Percentiles rank a stretch among this genome's conserved stretches.
Conservation (phyloP, 2,888 invertebrate genomes). For the Pycnomerus fuliginosus region DNA sequence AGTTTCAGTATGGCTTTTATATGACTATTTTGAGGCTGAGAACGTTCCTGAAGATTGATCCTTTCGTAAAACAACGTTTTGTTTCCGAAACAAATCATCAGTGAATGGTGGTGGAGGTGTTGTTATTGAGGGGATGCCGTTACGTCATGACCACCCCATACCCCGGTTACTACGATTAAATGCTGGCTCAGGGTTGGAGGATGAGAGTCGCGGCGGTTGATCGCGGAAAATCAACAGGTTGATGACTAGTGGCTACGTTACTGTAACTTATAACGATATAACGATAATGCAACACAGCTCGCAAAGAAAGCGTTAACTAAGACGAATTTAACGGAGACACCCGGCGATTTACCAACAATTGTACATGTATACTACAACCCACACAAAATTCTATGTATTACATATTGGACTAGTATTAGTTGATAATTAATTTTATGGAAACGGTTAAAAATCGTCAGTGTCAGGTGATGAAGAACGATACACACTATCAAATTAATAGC, state of each 20-base stretch:
- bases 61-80: constrained; percentile 37
- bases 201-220: constrained; percentile 9
- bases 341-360: constrained; percentile 56
- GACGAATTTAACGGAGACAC: constrained; percentile 49
- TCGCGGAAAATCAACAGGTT: constrained; percentile 14
- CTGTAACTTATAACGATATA: constrained; percentile 43
- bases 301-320: constrained; percentile 38
- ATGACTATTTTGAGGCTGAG: constrained; percentile 76
- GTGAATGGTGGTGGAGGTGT: constrained; percentile 18
- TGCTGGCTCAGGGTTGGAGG: constrained; percentile 11
- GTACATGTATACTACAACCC: constrained; percentile 60
- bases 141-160: constrained; percentile 15
- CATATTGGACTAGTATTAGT: constrained; percentile 56
- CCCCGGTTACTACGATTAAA: constrained; percentile 16
- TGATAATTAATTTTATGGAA: constrained; percentile 52
- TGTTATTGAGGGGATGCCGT: constrained; percentile 14
- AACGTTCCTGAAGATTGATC: constrained; percentile 55
- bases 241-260: constrained; percentile 33
- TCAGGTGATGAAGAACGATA: constrained; percentile 54
- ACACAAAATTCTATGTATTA: constrained; percentile 59
- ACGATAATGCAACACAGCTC: constrained; percentile 43
- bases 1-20: constrained; percentile 67
- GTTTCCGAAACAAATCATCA: constrained; percentile 16
- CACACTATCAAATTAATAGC: constrained; percentile 55
- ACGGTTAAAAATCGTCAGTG: constrained; percentile 55